phyloP scores from a whole-genome alignment of 2,113 vertebrate genomes.

The Grammomys dolichurus region DNA sequence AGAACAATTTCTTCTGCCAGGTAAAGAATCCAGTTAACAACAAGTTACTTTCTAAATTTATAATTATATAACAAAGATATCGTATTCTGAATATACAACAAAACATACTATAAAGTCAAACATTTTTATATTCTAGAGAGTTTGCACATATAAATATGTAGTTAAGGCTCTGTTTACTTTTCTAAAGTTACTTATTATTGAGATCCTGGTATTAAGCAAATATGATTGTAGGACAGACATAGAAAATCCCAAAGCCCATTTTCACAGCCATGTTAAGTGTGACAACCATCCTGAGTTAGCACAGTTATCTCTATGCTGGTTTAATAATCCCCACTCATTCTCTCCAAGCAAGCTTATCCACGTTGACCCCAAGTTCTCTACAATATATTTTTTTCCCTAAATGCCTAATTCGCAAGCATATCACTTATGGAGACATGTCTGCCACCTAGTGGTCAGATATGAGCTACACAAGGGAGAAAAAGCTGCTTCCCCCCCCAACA shows the following conservation, averaged over 20 bases:
- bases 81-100: constrained; percentile 17
- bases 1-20: constrained; percentile 44
- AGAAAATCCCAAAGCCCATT: constrained; percentile 18
- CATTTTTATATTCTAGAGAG: constrained; percentile 26
- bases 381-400: neutral
- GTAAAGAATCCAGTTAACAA: constrained; percentile 22
- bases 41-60: neutral
- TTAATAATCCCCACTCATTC: constrained; percentile 26
- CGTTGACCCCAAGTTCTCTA: constrained; percentile 1
- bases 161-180: neutral
- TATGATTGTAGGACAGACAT: constrained; percentile 8
- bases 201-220: neutral
- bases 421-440: constrained; percentile 29
- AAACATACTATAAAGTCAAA: neutral
- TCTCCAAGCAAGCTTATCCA: constrained; percentile 11
- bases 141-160: neutral
- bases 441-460: constrained; percentile 73
- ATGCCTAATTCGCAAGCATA: neutral
- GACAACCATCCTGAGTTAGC: neutral
- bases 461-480: neutral
- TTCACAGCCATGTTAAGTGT: neutral
- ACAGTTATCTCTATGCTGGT: neutral
- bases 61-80: neutral
- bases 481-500: neutral
- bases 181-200: constrained; percentile 38